Evolutionary conservation across 1,140 invertebrate genomes (phyloP).

Genomic region (Helicorthomorpha holstii): DNA sequence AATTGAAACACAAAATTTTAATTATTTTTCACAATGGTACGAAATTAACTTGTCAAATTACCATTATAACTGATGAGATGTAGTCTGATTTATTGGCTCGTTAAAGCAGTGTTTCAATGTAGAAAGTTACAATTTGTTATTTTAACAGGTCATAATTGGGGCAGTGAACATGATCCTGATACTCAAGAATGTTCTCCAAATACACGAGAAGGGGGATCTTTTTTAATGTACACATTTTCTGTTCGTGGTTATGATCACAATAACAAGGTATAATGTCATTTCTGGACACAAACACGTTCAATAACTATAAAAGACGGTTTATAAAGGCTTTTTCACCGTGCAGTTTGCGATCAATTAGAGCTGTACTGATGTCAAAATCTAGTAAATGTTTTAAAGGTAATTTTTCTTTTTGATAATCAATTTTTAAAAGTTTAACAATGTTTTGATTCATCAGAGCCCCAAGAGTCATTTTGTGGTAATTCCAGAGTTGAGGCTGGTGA

Average conservation of each 20-base stretch:
- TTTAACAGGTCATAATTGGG: constrained; percentile 92
- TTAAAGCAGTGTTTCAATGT: not conserved
- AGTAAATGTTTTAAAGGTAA: constrained; percentile 61
- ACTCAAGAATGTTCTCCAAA: constrained; percentile 82
- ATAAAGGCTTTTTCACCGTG: constrained; percentile 81
- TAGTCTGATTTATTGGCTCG: not conserved
- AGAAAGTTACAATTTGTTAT: not conserved
- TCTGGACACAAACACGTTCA: not conserved
- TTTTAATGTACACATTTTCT: constrained; percentile 95
- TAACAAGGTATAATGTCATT: constrained; percentile 53
- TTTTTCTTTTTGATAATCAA: too few relatives aligned
- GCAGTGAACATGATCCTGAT: constrained; percentile 93
- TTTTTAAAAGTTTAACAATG: too few relatives aligned
- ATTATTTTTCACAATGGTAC: too few relatives aligned
- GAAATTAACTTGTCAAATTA: too few relatives aligned
- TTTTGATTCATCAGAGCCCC: constrained; percentile 60
- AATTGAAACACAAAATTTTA: too few relatives aligned
- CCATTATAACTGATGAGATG: too few relatives aligned
- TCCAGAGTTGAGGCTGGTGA: constrained; percentile 81
- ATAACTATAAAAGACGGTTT: constrained; percentile 12
- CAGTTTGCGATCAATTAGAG: constrained; percentile 74
- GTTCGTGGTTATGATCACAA: constrained; percentile 93
- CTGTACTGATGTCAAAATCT: constrained; percentile 80
- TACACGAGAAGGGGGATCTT: constrained; percentile 81
- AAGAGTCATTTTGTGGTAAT: constrained; percentile 89